These are phyloP conservation scores for Pachymerium ferrugineum DNA, from an alignment of 2,888 invertebrate species.

Conservation along the genomic window DNA sequence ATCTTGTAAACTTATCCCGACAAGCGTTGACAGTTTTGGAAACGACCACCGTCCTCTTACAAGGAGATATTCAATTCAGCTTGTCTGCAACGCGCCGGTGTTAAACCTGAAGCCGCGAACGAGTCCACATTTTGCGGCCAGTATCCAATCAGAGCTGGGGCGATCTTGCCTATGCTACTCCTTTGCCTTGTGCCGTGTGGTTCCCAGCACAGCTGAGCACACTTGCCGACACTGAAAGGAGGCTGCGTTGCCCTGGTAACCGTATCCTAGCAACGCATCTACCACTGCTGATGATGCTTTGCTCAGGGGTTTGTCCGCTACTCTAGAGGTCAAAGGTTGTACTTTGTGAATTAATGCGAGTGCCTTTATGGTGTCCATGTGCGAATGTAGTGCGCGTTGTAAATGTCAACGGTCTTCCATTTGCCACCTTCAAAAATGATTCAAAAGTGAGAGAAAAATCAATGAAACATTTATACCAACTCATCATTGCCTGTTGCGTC, in stretches of 20 bases:
- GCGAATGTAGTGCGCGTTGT: not conserved
- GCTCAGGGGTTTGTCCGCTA: not conserved
- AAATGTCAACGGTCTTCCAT: too few relatives aligned
- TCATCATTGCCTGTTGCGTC: not conserved
- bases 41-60: too few relatives aligned
- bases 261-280: slow-evolving; percentile 17
- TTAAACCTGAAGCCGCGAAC: not conserved
- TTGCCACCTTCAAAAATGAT: too few relatives aligned
- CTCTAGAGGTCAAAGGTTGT: not conserved
- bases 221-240: slow-evolving; percentile 1
- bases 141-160: slow-evolving; percentile 8
- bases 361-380: not conserved
- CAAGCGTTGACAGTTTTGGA: too few relatives aligned
- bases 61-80: too few relatives aligned
- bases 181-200: slow-evolving; percentile 7
- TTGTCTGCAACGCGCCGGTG: not conserved
- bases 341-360: not conserved
- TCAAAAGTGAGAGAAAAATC: not conserved
- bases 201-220: not conserved
- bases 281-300: not conserved
- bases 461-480: not conserved
- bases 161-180: not conserved
- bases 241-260: slow-evolving; percentile 10
- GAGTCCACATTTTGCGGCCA: slow-evolving; percentile 1
- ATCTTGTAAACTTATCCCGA: too few relatives aligned